Conservation (phyloP, 2,888 invertebrate genomes). For the Eulithis prunata region DNA sequence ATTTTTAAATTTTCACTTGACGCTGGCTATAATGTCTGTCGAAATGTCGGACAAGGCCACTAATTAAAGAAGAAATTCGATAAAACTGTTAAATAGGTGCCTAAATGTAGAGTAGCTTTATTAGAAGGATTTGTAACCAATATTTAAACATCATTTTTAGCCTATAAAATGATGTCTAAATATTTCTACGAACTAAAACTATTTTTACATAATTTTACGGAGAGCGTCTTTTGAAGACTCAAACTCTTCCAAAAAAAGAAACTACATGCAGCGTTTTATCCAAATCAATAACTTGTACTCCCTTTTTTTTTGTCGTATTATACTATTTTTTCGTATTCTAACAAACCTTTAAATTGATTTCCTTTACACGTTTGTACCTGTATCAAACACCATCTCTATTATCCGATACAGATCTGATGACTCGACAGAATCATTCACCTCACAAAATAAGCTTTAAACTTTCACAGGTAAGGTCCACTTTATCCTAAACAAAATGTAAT, state of each 20-base stretch:
- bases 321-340: conserved; percentile 30
- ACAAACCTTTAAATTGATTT: conserved; percentile 36
- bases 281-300: conserved; percentile 32
- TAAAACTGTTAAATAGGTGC: too few relatives aligned
- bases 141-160: too few relatives aligned
- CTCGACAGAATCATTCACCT: conserved; percentile 15
- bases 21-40: too few relatives aligned
- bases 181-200: too few relatives aligned
- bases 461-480: background rate
- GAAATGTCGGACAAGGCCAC: too few relatives aligned
- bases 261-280: conserved; percentile 13
- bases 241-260: conserved; percentile 13
- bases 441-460: conserved; percentile 13
- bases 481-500: background rate
- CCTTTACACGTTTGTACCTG: conserved; percentile 37
- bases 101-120: too few relatives aligned
- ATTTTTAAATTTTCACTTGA: too few relatives aligned
- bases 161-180: too few relatives aligned
- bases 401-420: conserved; percentile 36
- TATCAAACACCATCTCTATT: conserved; percentile 43
- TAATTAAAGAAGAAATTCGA: too few relatives aligned
- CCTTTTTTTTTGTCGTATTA: conserved; percentile 28
- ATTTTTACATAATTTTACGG: background rate
- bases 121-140: too few relatives aligned
- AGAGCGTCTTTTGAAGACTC: background rate